phyloP scores from a whole-genome alignment of 2,113 vertebrate genomes.

The Nymphicus hollandicus region DNA sequence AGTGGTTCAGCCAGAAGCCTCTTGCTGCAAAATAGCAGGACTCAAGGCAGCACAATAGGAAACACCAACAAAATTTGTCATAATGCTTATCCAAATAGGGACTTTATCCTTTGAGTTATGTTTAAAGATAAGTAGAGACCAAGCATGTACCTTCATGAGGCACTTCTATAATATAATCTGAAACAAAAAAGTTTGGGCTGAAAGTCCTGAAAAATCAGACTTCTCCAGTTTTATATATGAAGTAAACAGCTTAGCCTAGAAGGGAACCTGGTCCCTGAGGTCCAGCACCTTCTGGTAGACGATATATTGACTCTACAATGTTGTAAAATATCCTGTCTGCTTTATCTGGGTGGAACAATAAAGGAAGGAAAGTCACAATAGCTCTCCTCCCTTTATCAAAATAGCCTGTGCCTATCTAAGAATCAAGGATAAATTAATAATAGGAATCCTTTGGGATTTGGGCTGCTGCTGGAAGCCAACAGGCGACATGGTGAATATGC shows the following conservation, averaged over 20 bases:
- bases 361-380: constrained; percentile 54
- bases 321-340: constrained; percentile 53
- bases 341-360: constrained; percentile 68
- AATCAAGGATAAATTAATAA: constrained; percentile 53
- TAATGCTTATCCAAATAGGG: neutral
- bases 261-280: neutral
- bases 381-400: constrained; percentile 70
- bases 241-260: neutral
- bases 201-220: neutral
- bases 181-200: neutral
- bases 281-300: neutral
- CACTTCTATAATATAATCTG: neutral
- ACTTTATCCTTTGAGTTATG: neutral
- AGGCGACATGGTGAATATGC: neutral
- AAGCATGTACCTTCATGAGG: neutral
- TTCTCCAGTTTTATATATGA: neutral
- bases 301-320: constrained; percentile 1
- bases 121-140: neutral
- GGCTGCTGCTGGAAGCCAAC: neutral
- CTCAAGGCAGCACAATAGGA: neutral
- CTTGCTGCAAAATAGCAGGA: neutral
- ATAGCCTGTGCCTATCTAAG: constrained; percentile 55
- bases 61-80: neutral
- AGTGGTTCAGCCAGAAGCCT: neutral
- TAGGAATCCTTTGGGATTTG: neutral